Percentiles rank a stretch among this genome's conserved stretches.
phyloP scores from a whole-genome alignment of 2,888 invertebrate species.

The Caenorhabditis plicata region DNA sequence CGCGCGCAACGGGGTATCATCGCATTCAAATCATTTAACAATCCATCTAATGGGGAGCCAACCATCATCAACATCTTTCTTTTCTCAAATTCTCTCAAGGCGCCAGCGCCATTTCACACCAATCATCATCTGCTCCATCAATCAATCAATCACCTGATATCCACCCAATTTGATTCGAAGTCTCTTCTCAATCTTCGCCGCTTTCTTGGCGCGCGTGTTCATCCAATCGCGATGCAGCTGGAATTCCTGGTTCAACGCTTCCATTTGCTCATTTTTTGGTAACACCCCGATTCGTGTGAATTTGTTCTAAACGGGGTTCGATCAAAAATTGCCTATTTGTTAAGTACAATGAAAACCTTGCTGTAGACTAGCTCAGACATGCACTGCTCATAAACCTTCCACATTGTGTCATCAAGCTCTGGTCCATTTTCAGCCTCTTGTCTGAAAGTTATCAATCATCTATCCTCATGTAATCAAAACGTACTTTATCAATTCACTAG shows the following conservation, averaged over 20 bases:
- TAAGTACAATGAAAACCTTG: conserved; percentile 12
- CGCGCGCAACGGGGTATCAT: too few species aligned
- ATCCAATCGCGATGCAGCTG: conserved; percentile 82
- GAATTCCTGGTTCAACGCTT: conserved; percentile 57
- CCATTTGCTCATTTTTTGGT: conserved; percentile 54
- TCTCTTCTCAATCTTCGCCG: conserved; percentile 96
- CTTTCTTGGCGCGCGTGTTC: conserved; percentile 92
- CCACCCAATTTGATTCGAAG: conserved; percentile 90
- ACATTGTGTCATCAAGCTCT: conserved; percentile 50
- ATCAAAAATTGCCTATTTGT: too few species aligned
- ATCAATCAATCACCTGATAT: conserved; percentile 73
- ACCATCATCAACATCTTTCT: neutral
- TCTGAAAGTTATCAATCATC: conserved; percentile 7
- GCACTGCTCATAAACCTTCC: conserved; percentile 57
- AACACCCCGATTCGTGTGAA: conserved; percentile 55
- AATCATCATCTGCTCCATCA: too few species aligned
- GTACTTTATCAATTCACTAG: conserved; percentile 38
- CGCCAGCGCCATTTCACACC: neutral
- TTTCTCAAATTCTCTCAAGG: conserved; percentile 6
- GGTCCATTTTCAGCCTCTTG: conserved; percentile 33
- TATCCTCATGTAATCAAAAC: neutral
- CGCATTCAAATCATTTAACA: too few species aligned
- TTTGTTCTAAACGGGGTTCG: conserved; percentile 24
- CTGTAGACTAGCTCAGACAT: conserved; percentile 51
- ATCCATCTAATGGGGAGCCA: neutral